phyloP scores from a whole-genome alignment of 2,888 invertebrate genomes.

The Drosophila algonquin region DNA sequence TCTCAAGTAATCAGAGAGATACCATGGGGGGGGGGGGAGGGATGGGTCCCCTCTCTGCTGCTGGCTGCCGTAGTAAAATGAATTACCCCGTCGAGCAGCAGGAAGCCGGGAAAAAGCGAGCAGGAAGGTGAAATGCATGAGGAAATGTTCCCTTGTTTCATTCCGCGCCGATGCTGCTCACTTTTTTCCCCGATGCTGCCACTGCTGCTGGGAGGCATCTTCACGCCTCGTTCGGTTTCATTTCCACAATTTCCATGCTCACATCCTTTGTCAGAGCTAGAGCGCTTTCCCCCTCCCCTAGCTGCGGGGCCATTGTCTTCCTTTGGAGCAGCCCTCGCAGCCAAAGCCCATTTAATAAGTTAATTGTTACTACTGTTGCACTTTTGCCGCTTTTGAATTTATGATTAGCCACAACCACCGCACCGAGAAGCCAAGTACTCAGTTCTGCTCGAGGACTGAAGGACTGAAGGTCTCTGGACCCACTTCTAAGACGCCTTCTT shows the following conservation, averaged over 20 bases:
- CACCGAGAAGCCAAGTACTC: slow-evolving; percentile 52
- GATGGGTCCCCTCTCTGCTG: background rate
- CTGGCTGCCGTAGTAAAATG: slow-evolving; percentile 44
- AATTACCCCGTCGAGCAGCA: slow-evolving; percentile 36
- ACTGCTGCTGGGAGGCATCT: slow-evolving; percentile 33
- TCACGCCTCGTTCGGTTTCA: slow-evolving; percentile 54
- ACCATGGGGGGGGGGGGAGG: background rate
- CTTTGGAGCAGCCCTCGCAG: background rate
- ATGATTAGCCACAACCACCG: slow-evolving; percentile 61
- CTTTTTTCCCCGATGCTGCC: background rate
- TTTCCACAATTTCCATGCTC: slow-evolving; percentile 49
- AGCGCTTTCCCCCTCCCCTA: slow-evolving; percentile 4
- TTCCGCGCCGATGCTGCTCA: background rate
- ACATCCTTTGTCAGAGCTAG: slow-evolving; percentile 45
- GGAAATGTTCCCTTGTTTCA: slow-evolving; percentile 5
- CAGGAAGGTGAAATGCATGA: slow-evolving; percentile 15
- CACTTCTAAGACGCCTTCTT: slow-evolving; percentile 4
- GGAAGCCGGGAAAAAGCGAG: slow-evolving; percentile 10
- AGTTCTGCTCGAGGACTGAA: slow-evolving; percentile 30
- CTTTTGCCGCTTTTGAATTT: slow-evolving; percentile 72
- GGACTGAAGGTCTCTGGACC: background rate
- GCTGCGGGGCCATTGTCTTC: slow-evolving; percentile 1
- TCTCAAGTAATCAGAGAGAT: slow-evolving; percentile 53
- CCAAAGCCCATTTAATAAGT: slow-evolving; percentile 76
- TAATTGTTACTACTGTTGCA: slow-evolving; percentile 78